Evolutionary conservation across 2,888 invertebrate genomes (phyloP), one percentile per base, ranked within the genome.

Genomic region (Caenorhabditis becei): DNA sequence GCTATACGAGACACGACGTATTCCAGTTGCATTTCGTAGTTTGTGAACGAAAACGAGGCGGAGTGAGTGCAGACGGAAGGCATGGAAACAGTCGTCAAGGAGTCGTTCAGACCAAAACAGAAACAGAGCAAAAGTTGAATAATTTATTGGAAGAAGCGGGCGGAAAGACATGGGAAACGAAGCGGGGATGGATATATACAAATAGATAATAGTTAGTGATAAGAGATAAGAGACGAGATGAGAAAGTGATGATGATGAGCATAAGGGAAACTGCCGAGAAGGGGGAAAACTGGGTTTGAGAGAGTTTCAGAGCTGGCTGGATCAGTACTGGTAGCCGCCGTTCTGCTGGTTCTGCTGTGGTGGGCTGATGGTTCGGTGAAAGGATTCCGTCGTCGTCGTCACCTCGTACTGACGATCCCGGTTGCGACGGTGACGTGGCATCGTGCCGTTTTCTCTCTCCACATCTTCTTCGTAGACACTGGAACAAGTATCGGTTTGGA

Each of bases 381-480:
- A 90, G 49, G 87, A 87, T 79, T 91, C 91, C 32, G 91, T 91
- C 32, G 91, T 91, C 14, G 91, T 91, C 37, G 91, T 91, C 62
- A 84, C 86, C 71, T 86, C 86, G 71, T 86, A 86, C 54, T 85
- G 80, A 51, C 85, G 80, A 71, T 86, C 86, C 53, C 85, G 83
- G 71, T 90, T 89, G 37, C 89, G 83, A 54, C 88, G 85, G 56
- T 87, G 87, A 59, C 89, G 80, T 47, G 86, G 83, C 56, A 82
- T 70, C 20, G 88, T 87, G 35, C 85, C 88, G n/a, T 82, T 77
- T 32, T 78, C 82, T 23, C 80, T 80, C 18, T 88, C 88, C 16
- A 87, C 85, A 69, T 91, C 91, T 82, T 91, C 90, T 77, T 90
- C 89, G 78, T 91, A 91, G 3, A 91, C 89, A 14, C 91, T 91